Base-by-base conservation (phyloP, 2,888 invertebrate genomes). In the Drosophila cyrtoloma region DNA sequence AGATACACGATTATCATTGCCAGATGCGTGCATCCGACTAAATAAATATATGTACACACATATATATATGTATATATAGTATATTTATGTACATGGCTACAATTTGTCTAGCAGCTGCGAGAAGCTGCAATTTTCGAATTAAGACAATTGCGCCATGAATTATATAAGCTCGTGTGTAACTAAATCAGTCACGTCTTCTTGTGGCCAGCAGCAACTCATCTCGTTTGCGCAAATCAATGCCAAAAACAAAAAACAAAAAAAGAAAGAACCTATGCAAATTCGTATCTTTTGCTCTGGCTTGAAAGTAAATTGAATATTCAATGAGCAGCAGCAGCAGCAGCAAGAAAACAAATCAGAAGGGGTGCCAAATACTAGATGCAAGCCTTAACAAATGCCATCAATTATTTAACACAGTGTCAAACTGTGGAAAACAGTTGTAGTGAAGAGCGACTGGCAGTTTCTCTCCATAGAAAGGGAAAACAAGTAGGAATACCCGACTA, bases 51-150 rank as follows among this genome's bases (percentile, higher is more conserved):
- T 39, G 3, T 77, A 71, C 79, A 77, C 84, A 76, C 72, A 69
- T 19, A 32, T 3, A 39, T 37, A 3, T 42, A 22, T 22, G 10
- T 12, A 12, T 12, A 5, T 5, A 42, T 5, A 3, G 0, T 47
- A 16, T 77, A 75, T 84, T 71, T 78, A 78, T 75, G 67, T 33
- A 37, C 7, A 26, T 19, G 10, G 60, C 71, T 60, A 77, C 87
- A 86, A 84, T 84, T 89, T 86, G 85, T 84, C 88, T 77, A 76
- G 66, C 63, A 72, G 67, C 65, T 72, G 88, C 75, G 74, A 75
- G 77, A 72, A 81, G 75, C 76, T 89, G 87, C 91, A 88, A 88
- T 88, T 88, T 88, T 82, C 91, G 77, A 90, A 90, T 88, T 88
- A 88, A 88, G 91, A 89, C 87, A 88, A 88, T 88, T 86, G 89